Base-by-base conservation (phyloP, 1,140 invertebrate genomes). In the Neotoxoptera formosana region DNA sequence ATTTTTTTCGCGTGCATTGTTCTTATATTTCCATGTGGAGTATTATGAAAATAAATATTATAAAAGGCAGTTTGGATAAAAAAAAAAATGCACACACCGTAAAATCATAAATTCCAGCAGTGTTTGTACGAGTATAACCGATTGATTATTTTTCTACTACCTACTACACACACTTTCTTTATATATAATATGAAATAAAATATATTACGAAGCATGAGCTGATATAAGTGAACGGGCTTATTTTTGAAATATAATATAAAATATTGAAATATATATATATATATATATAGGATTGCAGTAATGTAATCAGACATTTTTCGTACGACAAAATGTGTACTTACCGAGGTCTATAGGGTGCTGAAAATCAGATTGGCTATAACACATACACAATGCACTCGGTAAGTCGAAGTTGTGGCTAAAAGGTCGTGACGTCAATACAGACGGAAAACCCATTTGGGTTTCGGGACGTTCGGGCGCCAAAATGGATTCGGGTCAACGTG, bases 401-500 rank as follows among this genome's bases (percentile, higher is more conserved):
- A 53, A 90, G n/a, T 90, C 47, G 21, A 7, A 36, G 88, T n/a
- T 30, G 11, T 76, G 60, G 30, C n/a, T 76, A 76, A 91, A 91
- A 45, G 88, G 51, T 60, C 36, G 30, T 90, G 89, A 90, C 89
- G 89, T 90, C 89, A 90, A 20, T n/a, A 25, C 36, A 60, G 34
- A 90, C 51, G 34, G 88, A 90, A 67, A 90, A n/a, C 41, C 56
- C 89, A 67, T 90, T 90, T 67, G 8, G 14, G 56, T 67, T 60
- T 67, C 89, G 56, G 87, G 89, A 90, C 89, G 89, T 60, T 47
- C 51, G 30, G 89, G 89, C 89, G 89, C 89, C 89, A n/a, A 90
- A 90, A 90, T 67, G 23, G 36, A 67, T 67, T 90, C 14, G 53
- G 30, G 89, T 60, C 56, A 45, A 53, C 48, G 89, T 90, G 14